phyloP scores from a whole-genome alignment of 2,888 invertebrate genomes.

The Diarsia mendica region DNA sequence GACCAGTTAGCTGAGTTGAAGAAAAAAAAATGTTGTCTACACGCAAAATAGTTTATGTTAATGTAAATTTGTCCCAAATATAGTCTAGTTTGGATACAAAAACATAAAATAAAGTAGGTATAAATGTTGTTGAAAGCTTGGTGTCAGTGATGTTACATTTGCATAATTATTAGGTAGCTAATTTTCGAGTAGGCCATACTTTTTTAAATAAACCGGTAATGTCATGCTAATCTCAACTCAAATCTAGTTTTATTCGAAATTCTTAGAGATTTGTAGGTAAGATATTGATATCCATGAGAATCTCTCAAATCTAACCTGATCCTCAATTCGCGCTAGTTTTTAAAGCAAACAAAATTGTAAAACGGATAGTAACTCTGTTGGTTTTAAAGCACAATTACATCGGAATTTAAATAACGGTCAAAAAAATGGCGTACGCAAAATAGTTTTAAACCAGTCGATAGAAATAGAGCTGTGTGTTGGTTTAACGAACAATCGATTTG shows the following conservation, averaged over 20 bases:
- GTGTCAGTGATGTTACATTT: constrained; percentile 9
- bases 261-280: neutral
- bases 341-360: constrained; percentile 41
- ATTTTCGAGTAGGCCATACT: neutral
- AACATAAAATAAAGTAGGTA: too few relatives aligned
- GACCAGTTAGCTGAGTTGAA: too few relatives aligned
- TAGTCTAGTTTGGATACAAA: too few relatives aligned
- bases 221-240: constrained; percentile 13
- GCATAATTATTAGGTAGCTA: constrained; percentile 1
- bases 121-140: neutral
- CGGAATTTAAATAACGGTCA: constrained; percentile 48
- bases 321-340: constrained; percentile 39
- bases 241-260: constrained; percentile 27
- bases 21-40: too few relatives aligned
- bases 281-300: constrained; percentile 19
- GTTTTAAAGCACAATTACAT: constrained; percentile 45
- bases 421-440: constrained; percentile 41
- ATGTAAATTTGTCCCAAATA: too few relatives aligned
- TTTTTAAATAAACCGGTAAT: neutral
- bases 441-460: constrained; percentile 49
- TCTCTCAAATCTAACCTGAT: neutral
- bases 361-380: constrained; percentile 13
- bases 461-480: constrained; percentile 57
- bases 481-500: constrained; percentile 76
- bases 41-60: too few relatives aligned